phyloP scores from a whole-genome alignment of 2,797 vertebrate genomes.

The Sebastes itinus region DNA sequence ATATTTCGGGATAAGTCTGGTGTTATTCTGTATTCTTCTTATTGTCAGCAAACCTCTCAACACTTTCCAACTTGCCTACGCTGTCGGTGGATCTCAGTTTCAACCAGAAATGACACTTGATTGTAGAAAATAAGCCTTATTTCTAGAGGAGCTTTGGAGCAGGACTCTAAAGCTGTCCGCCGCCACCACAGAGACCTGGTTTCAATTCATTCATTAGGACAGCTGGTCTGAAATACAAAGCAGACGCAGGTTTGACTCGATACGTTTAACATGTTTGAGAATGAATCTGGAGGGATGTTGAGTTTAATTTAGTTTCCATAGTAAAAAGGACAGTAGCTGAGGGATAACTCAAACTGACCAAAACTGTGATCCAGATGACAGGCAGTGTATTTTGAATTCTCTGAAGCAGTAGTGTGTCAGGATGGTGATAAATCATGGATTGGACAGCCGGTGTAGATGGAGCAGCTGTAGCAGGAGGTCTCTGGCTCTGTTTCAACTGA shows the following conservation, averaged over 20 bases:
- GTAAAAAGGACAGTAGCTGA: neutral
- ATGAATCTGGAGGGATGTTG: neutral
- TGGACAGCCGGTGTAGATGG: neutral
- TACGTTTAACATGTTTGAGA: neutral
- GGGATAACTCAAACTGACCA: neutral
- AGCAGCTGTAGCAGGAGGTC: neutral
- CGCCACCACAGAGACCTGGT: no score
- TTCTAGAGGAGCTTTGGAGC: no score
- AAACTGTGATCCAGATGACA: conserved; percentile 19
- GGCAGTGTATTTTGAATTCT: conserved; percentile 15
- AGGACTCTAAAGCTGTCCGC: no score
- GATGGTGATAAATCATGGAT: neutral
- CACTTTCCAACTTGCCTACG: no score
- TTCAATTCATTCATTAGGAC: no score
- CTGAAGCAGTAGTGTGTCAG: neutral
- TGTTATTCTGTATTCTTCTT: no score
- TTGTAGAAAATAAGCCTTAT: no score
- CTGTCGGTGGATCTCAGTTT: no score
- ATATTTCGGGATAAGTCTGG: no score
- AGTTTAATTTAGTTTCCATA: neutral
- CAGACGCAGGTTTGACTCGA: neutral
- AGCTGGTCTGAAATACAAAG: no score
- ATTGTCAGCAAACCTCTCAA: no score
- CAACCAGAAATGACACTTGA: no score
- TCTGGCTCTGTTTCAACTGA: neutral